These are phyloP conservation scores for Drosophila helvetica DNA, from an alignment of 2,888 invertebrate species.

Conservation along the genomic window DNA sequence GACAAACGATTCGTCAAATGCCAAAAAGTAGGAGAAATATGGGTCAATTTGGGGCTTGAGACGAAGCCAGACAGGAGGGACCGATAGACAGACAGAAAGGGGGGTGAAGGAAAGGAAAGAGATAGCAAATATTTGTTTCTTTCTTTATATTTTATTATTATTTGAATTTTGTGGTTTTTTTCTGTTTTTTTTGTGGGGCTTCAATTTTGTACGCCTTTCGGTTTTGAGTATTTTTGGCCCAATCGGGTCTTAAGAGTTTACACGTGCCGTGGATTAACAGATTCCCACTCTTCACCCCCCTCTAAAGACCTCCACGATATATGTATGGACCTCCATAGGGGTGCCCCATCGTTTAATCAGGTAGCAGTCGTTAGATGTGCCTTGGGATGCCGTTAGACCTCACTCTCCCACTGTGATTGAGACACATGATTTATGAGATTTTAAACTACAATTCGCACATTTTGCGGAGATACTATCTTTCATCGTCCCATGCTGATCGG, in stretches of 20 bases:
- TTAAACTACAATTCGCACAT: constrained; percentile 50
- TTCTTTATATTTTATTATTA: constrained; percentile 2
- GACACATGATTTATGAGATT: constrained; percentile 48
- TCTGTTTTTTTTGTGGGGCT: constrained; percentile 9
- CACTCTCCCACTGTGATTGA: constrained; percentile 49
- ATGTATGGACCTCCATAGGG: too few species aligned
- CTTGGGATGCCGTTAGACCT: constrained; percentile 63
- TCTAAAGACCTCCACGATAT: neutral
- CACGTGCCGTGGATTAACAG: constrained; percentile 74
- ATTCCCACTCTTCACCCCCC: constrained; percentile 10
- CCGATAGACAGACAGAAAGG: neutral
- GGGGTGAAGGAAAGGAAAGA: constrained; percentile 15
- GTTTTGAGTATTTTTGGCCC: constrained; percentile 26
- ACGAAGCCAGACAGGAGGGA: neutral
- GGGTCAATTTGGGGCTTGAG: constrained; percentile 43
- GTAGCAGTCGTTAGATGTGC: constrained; percentile 46
- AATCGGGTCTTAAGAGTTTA: constrained; percentile 62
- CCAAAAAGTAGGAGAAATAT: constrained; percentile 32
- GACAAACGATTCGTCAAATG: constrained; percentile 29
- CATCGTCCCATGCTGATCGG: constrained; percentile 15
- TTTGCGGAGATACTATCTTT: constrained; percentile 22
- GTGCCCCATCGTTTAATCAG: constrained; percentile 18
- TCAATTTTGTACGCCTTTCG: constrained; percentile 35
- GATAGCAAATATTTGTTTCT: constrained; percentile 24
- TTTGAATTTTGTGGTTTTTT: constrained; percentile 17